Percentiles rank a stretch among this genome's conserved stretches.
Conservation (phyloP, 2,797 vertebrate genomes). For the Tapirus indicus region DNA sequence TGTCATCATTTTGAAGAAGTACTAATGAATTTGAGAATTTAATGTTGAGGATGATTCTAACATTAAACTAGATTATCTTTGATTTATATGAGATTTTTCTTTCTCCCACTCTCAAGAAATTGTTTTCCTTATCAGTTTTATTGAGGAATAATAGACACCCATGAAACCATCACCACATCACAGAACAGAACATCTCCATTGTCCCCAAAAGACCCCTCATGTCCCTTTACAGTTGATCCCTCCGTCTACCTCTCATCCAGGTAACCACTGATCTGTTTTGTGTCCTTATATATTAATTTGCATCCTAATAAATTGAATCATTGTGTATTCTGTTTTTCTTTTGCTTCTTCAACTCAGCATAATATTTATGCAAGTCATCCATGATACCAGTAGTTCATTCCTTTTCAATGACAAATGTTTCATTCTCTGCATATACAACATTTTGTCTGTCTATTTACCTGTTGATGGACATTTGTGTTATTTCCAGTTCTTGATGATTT, state of each 20-base stretch:
- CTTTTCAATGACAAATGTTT: not conserved
- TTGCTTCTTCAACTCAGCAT: not conserved
- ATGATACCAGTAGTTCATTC: not conserved
- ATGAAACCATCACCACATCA: not conserved
- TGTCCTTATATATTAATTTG: not conserved
- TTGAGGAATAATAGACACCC: not conserved
- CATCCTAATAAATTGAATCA: not conserved
- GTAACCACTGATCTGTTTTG: not conserved
- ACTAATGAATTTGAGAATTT: not conserved
- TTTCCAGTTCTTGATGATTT: not conserved
- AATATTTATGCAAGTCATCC: not conserved
- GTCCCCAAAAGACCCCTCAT: not conserved
- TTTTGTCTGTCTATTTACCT: not conserved
- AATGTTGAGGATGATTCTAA: not conserved
- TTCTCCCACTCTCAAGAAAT: not conserved
- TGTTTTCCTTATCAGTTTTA: not conserved
- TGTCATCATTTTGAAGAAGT: not conserved
- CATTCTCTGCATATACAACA: not conserved
- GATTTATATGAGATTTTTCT: not conserved
- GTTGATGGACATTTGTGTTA: not conserved
- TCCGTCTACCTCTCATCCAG: not conserved
- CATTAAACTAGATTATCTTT: constrained; percentile 7
- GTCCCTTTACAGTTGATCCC: not conserved
- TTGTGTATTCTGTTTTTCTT: not conserved
- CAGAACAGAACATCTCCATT: not conserved